These are phyloP conservation scores for Emberiza fucata DNA, from an alignment of 2,113 vertebrate genomes.

Conservation along the genomic window DNA sequence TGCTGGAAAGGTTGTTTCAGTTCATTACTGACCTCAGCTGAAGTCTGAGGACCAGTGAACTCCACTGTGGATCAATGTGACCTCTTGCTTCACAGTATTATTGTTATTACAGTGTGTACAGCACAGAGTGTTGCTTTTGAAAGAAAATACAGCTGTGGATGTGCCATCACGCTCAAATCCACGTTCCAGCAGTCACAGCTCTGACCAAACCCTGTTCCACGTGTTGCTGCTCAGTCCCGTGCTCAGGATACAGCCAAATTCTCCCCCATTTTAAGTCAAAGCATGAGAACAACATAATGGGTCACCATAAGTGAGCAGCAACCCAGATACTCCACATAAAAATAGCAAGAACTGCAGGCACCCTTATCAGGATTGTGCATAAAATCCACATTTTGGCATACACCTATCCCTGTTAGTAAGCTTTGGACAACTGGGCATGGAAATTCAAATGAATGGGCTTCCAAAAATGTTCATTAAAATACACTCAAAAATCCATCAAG, in stretches of 20 bases:
- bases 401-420: neutral
- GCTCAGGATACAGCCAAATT: neutral
- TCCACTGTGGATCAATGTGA: constrained; percentile 5
- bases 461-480: neutral
- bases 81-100: constrained; percentile 13
- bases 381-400: neutral
- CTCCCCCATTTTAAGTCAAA: neutral
- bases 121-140: neutral
- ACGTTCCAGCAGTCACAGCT: neutral
- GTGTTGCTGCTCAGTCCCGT: neutral
- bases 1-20: neutral
- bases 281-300: fast-evolving
- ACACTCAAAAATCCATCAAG: neutral
- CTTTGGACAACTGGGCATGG: neutral
- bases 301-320: neutral
- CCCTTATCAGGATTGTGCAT: neutral
- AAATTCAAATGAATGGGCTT: neutral
- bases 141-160: neutral
- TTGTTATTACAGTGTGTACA: neutral
- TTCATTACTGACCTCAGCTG: constrained; percentile 34
- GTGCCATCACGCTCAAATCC: neutral
- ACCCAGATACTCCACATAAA: fast-evolving
- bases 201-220: neutral
- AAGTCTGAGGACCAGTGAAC: constrained; percentile 2
- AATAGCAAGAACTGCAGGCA: neutral